phyloP scores from a whole-genome alignment of 2,888 invertebrate species.

The Andrena bucephala region DNA sequence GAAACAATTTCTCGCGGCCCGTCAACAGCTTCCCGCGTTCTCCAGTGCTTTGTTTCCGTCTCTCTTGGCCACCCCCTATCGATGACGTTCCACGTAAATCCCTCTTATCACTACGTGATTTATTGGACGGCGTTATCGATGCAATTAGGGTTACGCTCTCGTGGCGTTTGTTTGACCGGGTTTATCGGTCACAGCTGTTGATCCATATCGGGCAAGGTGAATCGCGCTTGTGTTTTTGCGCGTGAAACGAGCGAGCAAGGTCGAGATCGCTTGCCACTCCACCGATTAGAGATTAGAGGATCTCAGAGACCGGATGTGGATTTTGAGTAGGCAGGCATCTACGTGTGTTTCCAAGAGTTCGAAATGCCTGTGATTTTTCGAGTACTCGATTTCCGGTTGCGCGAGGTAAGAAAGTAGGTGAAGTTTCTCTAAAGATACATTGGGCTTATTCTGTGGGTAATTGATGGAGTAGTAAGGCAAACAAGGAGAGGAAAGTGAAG shows the following conservation, averaged over 20 bases:
- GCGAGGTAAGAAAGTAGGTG: too few species aligned
- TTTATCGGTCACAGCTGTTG: conserved; percentile 14
- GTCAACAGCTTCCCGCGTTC: not conserved
- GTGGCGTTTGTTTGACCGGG: not conserved
- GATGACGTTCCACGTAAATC: conserved; percentile 3
- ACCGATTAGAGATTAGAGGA: not conserved
- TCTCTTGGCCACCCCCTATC: not conserved
- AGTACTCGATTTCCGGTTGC: too few species aligned
- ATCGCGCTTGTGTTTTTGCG: conserved; percentile 2
- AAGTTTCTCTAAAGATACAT: too few species aligned
- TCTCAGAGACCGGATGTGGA: not conserved
- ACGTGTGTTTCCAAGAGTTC: too few species aligned
- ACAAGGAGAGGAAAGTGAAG: too few species aligned
- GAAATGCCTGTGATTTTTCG: too few species aligned
- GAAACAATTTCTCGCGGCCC: not conserved
- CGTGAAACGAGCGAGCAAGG: not conserved
- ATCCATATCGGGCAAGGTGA: conserved; percentile 11
- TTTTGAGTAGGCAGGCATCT: too few species aligned
- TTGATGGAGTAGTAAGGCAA: too few species aligned
- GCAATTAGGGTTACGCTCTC: conserved; percentile 13
- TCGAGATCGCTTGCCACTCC: not conserved
- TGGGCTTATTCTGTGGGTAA: too few species aligned
- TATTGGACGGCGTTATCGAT: not conserved
- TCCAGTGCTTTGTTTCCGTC: not conserved
- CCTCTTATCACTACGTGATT: not conserved